Conservation (phyloP, 2,888 invertebrate species). For the Hydriomena furcata region DNA sequence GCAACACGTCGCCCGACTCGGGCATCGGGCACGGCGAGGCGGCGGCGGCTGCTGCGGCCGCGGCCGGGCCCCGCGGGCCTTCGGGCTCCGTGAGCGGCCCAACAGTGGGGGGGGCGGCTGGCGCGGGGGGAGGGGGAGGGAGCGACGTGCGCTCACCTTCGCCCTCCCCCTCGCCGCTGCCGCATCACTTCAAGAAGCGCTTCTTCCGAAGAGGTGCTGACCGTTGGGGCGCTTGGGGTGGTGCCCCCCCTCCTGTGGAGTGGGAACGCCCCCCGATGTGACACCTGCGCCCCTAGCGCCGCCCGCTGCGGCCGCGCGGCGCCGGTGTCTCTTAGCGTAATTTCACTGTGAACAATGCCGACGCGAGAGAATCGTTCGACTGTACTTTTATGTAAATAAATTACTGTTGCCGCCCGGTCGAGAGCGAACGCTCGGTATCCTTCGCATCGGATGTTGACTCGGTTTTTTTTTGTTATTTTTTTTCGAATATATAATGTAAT, state of each 20-base stretch:
- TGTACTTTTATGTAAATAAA: constrained; percentile 45
- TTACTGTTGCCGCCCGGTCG: constrained; percentile 40
- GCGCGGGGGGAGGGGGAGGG: constrained; percentile 51
- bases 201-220: constrained; percentile 87
- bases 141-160: constrained; percentile 72
- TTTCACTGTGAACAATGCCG: constrained; percentile 32
- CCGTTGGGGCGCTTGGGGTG: constrained; percentile 85
- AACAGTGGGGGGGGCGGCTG: constrained; percentile 46
- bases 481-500: constrained; percentile 82
- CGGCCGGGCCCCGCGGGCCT: constrained; percentile 53
- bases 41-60: constrained; percentile 57
- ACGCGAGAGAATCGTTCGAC: constrained; percentile 22
- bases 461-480: constrained; percentile 61
- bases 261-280: constrained; percentile 81
- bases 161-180: constrained; percentile 54
- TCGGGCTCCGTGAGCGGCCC: constrained; percentile 53
- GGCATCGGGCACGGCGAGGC: constrained; percentile 90
- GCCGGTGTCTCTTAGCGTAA: constrained; percentile 43
- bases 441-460: constrained; percentile 49
- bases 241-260: constrained; percentile 72
- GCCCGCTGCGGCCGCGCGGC: constrained; percentile 33
- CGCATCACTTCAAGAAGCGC: constrained; percentile 91
- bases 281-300: constrained; percentile 60
- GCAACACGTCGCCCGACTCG: constrained; percentile 92
- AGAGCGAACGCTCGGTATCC: constrained; percentile 18